Evolutionary conservation across 2,888 invertebrate genomes (phyloP).

Genomic region (Drosophila lutescens): DNA sequence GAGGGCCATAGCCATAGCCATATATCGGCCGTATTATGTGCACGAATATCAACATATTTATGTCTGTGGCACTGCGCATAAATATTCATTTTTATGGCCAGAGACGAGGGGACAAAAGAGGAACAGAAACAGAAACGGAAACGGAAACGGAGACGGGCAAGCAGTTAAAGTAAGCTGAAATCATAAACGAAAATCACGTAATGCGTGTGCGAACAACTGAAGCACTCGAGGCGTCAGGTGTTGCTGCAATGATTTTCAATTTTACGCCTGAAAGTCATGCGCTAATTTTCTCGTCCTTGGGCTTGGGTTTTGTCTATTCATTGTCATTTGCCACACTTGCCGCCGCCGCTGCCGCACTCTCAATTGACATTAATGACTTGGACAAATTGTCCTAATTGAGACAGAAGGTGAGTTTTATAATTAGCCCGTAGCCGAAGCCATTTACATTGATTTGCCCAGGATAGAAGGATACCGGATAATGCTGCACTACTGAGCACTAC

Average conservation of each 20-base stretch:
- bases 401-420: constrained; percentile 67
- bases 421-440: constrained; percentile 40
- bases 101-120: constrained; percentile 61
- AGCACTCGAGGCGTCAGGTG: constrained; percentile 63
- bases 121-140: background rate
- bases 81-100: constrained; percentile 78
- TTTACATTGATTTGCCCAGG: constrained; percentile 34
- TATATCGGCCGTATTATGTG: constrained; percentile 58
- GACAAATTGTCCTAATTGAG: constrained; percentile 73
- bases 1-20: background rate
- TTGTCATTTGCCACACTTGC: constrained; percentile 71
- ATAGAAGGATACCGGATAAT: constrained; percentile 13
- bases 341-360: constrained; percentile 7
- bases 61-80: constrained; percentile 63
- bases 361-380: constrained; percentile 78
- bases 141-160: constrained; percentile 69
- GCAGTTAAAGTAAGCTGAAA: constrained; percentile 73
- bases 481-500: constrained; percentile 24
- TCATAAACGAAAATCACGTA: constrained; percentile 81
- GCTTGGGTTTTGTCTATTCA: constrained; percentile 56
- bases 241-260: constrained; percentile 81
- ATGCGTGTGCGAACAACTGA: constrained; percentile 44
- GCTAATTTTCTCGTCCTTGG: constrained; percentile 67
- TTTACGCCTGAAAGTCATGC: constrained; percentile 76
- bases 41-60: constrained; percentile 65